A percentile compares a stretch with the other conserved stretches of the same genome.
Evolutionary conservation across 2,888 invertebrate species (phyloP).

Genomic region (Heliconius hortense): DNA sequence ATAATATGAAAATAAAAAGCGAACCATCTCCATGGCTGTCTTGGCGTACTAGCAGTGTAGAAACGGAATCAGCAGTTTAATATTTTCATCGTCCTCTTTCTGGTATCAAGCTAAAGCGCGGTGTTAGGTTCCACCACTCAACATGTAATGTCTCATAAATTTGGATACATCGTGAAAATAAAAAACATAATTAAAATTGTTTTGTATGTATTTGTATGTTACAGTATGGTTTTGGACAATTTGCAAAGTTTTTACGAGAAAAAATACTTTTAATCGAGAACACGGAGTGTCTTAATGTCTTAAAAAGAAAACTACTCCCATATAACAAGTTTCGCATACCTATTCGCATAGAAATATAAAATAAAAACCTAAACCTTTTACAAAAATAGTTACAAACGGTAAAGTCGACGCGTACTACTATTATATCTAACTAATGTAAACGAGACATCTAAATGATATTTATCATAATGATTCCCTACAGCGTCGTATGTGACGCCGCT

Average conservation of each 20-base stretch:
- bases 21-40: too few species aligned
- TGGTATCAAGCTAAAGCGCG: neutral
- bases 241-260: too few species aligned
- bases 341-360: neutral
- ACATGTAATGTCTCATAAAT: neutral
- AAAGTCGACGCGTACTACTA: neutral
- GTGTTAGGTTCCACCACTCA: neutral
- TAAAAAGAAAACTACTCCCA: neutral
- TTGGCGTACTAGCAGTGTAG: too few species aligned
- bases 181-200: too few species aligned
- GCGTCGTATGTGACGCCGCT: slow-evolving; percentile 29
- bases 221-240: too few species aligned
- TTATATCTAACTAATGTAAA: slow-evolving; percentile 25
- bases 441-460: slow-evolving; percentile 34
- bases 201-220: too few species aligned
- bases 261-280: too few species aligned
- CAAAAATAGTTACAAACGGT: slow-evolving; percentile 5
- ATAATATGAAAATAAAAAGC: neutral
- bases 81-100: too few species aligned
- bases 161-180: too few species aligned
- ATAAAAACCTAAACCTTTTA: neutral
- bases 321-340: neutral
- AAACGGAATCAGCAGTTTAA: too few species aligned
- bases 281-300: too few species aligned
- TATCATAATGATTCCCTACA: slow-evolving; percentile 37